These are phyloP conservation scores for Morpho achilles DNA, from an alignment of 2,888 invertebrate species.

Conservation along the genomic window DNA sequence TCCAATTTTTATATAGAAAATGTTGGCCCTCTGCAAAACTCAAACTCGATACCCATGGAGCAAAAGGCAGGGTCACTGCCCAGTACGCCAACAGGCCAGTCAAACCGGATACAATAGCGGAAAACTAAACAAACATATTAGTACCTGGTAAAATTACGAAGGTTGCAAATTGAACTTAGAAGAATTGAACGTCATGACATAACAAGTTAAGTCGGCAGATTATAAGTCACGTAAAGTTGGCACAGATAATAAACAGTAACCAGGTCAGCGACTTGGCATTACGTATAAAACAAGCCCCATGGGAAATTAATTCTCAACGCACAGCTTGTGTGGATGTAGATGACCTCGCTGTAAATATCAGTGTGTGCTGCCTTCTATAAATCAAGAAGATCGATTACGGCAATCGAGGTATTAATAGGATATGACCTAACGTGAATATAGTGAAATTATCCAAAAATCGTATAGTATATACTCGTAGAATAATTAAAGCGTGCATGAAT, in stretches of 20 bases:
- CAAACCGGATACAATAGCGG: too few relatives aligned
- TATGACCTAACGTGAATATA: neutral
- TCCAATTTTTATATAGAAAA: too few relatives aligned
- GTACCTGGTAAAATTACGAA: too few relatives aligned
- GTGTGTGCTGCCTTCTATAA: constrained; percentile 22
- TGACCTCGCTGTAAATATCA: constrained; percentile 25
- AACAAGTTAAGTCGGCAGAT: constrained; percentile 13
- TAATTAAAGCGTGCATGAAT: too few relatives aligned
- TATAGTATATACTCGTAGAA: neutral
- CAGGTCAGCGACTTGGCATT: constrained; percentile 38
- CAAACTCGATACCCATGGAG: too few relatives aligned
- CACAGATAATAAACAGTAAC: constrained; percentile 43
- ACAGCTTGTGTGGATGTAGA: constrained; percentile 21
- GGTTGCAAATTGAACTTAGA: too few relatives aligned
- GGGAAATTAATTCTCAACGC: constrained; percentile 35
- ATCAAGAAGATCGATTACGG: constrained; percentile 20
- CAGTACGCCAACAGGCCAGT: too few relatives aligned
- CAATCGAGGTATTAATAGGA: constrained; percentile 18
- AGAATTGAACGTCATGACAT: neutral
- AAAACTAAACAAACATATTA: too few relatives aligned
- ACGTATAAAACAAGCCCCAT: constrained; percentile 26
- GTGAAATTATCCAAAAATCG: neutral
- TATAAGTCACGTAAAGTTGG: constrained; percentile 42
- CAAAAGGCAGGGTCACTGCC: too few relatives aligned
- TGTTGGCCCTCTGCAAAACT: too few relatives aligned